Percentiles rank a stretch among this genome's conserved stretches.
These are phyloP conservation scores for Erannis defoliaria DNA, from an alignment of 2,888 invertebrate species.

Conservation along the genomic window DNA sequence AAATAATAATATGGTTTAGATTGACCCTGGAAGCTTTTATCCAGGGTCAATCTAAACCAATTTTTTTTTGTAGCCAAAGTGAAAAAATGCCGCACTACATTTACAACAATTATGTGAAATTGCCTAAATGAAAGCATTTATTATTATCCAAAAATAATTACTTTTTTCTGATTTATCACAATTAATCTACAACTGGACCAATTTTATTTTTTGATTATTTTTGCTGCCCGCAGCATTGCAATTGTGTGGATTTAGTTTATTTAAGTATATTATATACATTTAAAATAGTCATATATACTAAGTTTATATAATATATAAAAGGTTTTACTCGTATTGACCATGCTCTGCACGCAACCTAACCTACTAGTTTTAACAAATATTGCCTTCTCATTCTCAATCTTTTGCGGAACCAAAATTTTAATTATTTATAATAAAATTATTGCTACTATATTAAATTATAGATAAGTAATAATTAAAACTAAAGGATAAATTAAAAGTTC, in stretches of 20 bases:
- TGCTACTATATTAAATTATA: conserved; percentile 4
- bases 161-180: conserved; percentile 20
- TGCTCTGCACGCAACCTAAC: conserved; percentile 52
- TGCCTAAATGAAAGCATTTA: conserved; percentile 26
- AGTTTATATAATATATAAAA: conserved; percentile 6
- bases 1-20: conserved; percentile 1
- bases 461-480: neutral
- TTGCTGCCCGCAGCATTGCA: conserved; percentile 45
- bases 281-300: conserved; percentile 12
- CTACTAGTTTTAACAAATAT: conserved; percentile 41
- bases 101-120: conserved; percentile 7
- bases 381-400: conserved; percentile 48
- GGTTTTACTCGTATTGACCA: conserved; percentile 37
- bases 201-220: conserved; percentile 31
- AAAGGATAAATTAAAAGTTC: neutral
- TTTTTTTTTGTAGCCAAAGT: neutral
- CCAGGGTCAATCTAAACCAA: neutral
- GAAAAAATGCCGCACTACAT: neutral
- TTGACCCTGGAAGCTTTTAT: conserved; percentile 17
- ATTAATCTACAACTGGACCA: conserved; percentile 46
- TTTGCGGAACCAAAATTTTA: conserved; percentile 30
- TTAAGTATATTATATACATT: conserved; percentile 13
- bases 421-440: conserved; percentile 4
- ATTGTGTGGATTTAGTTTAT: conserved; percentile 18
- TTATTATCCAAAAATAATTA: conserved; percentile 31